A percentile compares a stretch with the other conserved stretches of the same genome.
Conservation (phyloP, 2,797 vertebrate genomes). For the Hypotaenidia okinawae region DNA sequence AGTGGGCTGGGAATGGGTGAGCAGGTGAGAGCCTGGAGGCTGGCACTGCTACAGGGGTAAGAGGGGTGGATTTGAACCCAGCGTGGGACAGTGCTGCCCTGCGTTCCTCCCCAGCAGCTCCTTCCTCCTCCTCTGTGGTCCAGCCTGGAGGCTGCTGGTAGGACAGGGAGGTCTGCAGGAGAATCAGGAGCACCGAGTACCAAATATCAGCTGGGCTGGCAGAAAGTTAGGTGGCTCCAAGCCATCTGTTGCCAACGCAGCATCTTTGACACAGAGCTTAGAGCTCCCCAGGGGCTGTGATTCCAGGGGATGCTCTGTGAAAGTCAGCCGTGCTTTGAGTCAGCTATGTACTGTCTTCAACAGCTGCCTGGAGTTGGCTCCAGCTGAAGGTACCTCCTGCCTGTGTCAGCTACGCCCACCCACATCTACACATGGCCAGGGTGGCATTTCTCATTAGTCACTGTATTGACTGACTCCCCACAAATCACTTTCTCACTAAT, state of each 20-base stretch:
- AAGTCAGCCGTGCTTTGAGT: background rate
- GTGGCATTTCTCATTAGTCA: background rate
- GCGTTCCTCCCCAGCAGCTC: background rate
- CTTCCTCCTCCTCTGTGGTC: background rate
- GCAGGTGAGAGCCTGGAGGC: background rate
- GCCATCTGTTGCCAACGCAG: background rate
- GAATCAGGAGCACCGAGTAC: background rate
- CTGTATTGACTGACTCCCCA: background rate
- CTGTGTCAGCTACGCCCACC: background rate
- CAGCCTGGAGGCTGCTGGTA: background rate
- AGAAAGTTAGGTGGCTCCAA: background rate
- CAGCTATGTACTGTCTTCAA: background rate
- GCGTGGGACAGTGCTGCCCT: background rate
- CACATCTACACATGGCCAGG: background rate
- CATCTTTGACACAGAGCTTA: background rate
- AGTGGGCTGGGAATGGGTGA: rapidly evolving
- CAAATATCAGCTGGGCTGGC: background rate
- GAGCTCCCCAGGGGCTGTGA: background rate
- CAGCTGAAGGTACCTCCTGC: background rate
- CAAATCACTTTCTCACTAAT: background rate
- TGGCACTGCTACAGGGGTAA: background rate
- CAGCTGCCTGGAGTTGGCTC: background rate
- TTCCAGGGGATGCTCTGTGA: background rate
- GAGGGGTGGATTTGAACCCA: background rate
- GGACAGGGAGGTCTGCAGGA: background rate